A percentile compares a stretch with the other conserved stretches of the same genome.
Evolutionary conservation across 1,140 invertebrate species (phyloP).

Genomic region (Holotrichia oblita): DNA sequence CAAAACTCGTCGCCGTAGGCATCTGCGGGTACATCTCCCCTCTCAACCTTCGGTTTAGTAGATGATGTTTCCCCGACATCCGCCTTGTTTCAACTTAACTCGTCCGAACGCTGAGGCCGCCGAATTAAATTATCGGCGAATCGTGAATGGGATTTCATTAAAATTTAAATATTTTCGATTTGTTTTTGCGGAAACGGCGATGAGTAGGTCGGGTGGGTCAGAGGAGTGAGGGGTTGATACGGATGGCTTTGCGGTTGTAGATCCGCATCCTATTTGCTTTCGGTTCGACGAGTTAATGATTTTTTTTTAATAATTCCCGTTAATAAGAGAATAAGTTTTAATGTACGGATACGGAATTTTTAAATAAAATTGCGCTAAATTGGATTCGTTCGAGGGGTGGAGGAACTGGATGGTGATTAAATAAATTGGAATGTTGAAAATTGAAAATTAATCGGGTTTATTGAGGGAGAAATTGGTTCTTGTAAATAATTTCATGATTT

Average conservation of each 20-base stretch:
- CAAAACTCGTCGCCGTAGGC: not conserved
- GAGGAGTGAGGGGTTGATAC: not conserved
- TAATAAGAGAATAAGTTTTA: conserved; percentile 25
- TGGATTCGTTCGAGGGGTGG: not conserved
- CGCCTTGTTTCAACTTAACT: not conserved
- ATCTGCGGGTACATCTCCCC: not conserved
- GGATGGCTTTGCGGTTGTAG: conserved; percentile 1
- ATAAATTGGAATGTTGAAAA: conserved; percentile 2
- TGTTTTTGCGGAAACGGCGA: conserved; percentile 17
- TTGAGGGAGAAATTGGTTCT: not conserved
- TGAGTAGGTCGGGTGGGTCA: not conserved
- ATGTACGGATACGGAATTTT: not conserved
- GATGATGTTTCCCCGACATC: not conserved
- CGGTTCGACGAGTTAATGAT: conserved; percentile 33
- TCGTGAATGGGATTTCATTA: conserved; percentile 35
- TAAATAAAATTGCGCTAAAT: not conserved
- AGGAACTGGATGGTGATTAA: not conserved
- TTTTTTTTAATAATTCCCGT: conserved; percentile 10
- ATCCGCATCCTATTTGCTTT: not conserved
- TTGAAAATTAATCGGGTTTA: conserved; percentile 28
- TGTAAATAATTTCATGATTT: not conserved
- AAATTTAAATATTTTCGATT: conserved; percentile 37
- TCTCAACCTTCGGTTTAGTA: not conserved
- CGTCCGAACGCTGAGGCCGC: not conserved
- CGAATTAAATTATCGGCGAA: conserved; percentile 33